Base-by-base conservation (phyloP, 2,113 vertebrate genomes). In the Bolborhynchus lineola region DNA sequence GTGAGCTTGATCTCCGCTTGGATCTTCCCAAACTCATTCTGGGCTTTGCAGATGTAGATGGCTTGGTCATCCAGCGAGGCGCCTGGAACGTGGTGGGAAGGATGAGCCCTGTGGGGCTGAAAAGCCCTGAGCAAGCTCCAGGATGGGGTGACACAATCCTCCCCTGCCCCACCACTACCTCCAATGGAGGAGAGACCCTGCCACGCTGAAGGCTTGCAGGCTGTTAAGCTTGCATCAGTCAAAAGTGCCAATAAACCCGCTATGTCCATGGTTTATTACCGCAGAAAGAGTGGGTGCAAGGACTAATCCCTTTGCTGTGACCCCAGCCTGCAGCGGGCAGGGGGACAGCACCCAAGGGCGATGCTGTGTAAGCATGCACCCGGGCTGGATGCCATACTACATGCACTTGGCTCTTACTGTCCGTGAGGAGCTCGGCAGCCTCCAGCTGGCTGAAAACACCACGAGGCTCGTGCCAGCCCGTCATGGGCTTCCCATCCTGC, bases 11-110 rank as follows among this genome's bases (percentile, higher is more conserved):
- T 97, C 82, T 98, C 98, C 0, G 97, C 97, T 63, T 86, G 98
- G 91, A 98, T 97, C 81, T 95, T 98, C 95, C 99, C 99, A 77
- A 99, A 99, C 71, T 97, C 96, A 3, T 99, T 99, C 49, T 97
- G 96, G n/a, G 99, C 99, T 96, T 99, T 98, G 2, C 99, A 99
- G 88, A 98, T 42, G 39, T 99, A 99, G 15, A 86, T 4, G 3
- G 97, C 98, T 86, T 99, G 98, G 95, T 99, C 98, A 76, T 99
- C 98, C 26, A 98, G 96, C 7, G 98, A 98, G 71, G 97, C 97
- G 52, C 97, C 99, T 99, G 95, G 44, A 59, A 78, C 29, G 70
- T 1, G 1, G 52, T 1, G 2, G n/a, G 49, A 72, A 53, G 5
- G 5, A 44, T 92, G 72, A 96, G 90, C 53, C 60, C 15, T 6